phyloP scores from a whole-genome alignment of 2,797 vertebrate genomes.

The Linurgus olivaceus region DNA sequence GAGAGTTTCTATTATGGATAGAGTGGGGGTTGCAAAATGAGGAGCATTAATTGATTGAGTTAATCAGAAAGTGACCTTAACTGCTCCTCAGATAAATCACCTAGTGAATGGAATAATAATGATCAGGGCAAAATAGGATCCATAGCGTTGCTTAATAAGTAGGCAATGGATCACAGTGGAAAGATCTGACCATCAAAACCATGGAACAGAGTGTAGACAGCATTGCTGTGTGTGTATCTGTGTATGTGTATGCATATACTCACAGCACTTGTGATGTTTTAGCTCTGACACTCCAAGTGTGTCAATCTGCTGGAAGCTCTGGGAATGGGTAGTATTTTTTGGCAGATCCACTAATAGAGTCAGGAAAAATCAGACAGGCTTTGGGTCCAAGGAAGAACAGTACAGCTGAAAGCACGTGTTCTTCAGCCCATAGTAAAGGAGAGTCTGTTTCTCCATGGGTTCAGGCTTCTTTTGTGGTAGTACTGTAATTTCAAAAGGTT shows the following conservation, averaged over 20 bases:
- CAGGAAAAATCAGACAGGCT: background rate
- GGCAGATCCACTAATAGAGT: background rate
- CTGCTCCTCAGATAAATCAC: constrained; percentile 48
- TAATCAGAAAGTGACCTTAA: constrained; percentile 63
- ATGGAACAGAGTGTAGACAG: background rate
- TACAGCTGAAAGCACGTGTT: background rate
- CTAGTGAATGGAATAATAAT: constrained; percentile 51
- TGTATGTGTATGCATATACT: no score
- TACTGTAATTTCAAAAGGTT: background rate
- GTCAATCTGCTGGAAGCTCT: background rate
- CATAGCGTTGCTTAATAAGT: constrained; percentile 10
- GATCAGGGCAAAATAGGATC: constrained; percentile 40
- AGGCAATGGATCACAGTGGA: constrained; percentile 1
- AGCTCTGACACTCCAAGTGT: background rate
- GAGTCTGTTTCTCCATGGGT: background rate
- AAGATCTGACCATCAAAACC: background rate
- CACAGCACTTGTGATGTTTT: background rate
- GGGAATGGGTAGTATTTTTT: background rate
- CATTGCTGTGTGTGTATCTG: background rate
- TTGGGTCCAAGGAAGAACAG: background rate
- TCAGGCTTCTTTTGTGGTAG: background rate
- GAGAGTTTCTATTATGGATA: background rate
- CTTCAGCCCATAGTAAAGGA: background rate
- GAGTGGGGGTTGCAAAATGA: constrained; percentile 20
- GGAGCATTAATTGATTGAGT: constrained; percentile 52